A percentile compares a stretch with the other conserved stretches of the same genome.
Conservation (phyloP, 1,140 invertebrate genomes). For the Phortica variegata region DNA sequence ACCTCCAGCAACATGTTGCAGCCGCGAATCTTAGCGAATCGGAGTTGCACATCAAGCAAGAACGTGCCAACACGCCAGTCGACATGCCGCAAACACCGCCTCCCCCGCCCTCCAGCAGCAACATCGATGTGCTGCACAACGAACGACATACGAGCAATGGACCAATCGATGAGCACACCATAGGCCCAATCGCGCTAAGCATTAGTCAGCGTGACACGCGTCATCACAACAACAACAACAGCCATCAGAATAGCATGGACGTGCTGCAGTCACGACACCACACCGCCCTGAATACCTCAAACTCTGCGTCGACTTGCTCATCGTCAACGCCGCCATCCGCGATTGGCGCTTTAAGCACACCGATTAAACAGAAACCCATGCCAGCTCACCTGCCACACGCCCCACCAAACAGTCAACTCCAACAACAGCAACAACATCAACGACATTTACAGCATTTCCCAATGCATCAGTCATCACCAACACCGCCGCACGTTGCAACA, state of each 20-base stretch:
- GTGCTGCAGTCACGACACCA: conserved; percentile 23
- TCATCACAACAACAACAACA: conserved; percentile 5
- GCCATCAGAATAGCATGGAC: background rate
- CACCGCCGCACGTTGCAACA: background rate
- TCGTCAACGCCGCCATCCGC: conserved; percentile 6
- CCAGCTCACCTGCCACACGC: conserved; percentile 12
- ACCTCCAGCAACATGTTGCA: conserved; percentile 24
- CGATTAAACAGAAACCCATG: conserved; percentile 13
- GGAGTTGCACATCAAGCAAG: conserved; percentile 53
- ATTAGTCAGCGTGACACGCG: conserved; percentile 6
- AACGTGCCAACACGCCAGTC: conserved; percentile 37
- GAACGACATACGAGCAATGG: conserved; percentile 1
- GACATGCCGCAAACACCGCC: conserved; percentile 12
- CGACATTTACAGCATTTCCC: conserved; percentile 12
- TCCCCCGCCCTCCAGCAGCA: conserved; percentile 13
- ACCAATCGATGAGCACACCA: conserved; percentile 2
- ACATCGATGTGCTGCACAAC: conserved; percentile 1
- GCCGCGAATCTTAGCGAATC: conserved; percentile 12
- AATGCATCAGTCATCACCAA: conserved; percentile 17
- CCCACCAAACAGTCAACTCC: conserved; percentile 11
- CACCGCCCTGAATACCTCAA: conserved; percentile 27
- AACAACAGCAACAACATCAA: conserved; percentile 1
- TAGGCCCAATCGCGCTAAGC: conserved; percentile 1
- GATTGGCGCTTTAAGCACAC: no score
- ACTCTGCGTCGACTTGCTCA: conserved; percentile 4